phyloP scores from a whole-genome alignment of 2,797 vertebrate genomes.

The Tapera naevia region DNA sequence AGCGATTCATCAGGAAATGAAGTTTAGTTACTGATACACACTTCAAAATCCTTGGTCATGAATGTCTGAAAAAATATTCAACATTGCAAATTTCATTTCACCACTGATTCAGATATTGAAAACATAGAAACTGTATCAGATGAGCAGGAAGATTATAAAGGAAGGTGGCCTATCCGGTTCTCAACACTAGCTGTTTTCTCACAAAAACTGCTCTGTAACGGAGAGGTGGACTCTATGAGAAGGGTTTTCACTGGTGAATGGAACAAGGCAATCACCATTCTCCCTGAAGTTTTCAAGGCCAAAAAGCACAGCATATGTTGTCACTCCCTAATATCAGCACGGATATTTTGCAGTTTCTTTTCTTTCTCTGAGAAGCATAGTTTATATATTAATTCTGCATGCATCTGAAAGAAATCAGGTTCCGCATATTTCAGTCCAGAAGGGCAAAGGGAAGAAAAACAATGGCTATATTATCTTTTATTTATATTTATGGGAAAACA shows the following conservation, averaged over 20 bases:
- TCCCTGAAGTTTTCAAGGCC: neutral
- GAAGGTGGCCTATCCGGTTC: neutral
- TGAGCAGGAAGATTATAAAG: neutral
- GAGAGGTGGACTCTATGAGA: neutral
- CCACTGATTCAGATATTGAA: neutral
- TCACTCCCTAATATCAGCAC: neutral
- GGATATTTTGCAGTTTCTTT: neutral
- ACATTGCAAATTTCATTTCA: neutral
- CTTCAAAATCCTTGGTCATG: neutral
- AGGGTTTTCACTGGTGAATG: neutral
- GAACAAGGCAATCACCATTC: neutral
- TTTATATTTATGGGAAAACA: neutral
- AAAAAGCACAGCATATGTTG: neutral
- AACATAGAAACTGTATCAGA: neutral
- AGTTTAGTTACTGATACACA: neutral
- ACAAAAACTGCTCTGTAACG: neutral
- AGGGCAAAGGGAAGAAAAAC: neutral
- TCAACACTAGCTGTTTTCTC: neutral
- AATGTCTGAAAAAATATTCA: neutral
- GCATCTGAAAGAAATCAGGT: neutral
- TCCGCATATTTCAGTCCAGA: neutral
- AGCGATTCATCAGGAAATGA: neutral
- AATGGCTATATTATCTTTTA: neutral
- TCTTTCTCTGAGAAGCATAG: neutral
- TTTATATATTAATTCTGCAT: neutral